Evolutionary conservation across 2,888 invertebrate species (phyloP).

Genomic region (Gerris lacustris): DNA sequence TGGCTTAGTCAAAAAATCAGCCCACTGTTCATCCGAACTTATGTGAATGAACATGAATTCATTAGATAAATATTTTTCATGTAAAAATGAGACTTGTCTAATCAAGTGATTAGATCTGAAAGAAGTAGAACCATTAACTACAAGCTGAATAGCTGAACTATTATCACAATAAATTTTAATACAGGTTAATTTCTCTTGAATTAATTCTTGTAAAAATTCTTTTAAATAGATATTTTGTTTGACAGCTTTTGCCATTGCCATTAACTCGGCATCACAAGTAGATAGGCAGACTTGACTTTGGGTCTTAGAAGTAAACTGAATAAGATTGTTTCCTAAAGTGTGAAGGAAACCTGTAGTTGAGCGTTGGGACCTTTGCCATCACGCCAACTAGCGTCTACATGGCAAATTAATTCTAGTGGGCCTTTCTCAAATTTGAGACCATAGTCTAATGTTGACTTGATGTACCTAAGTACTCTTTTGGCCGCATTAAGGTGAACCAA

Average conservation of each 20-base stretch:
- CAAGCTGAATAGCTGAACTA: not conserved
- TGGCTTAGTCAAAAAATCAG: not conserved
- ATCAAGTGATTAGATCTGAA: not conserved
- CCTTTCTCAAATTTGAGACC: not conserved
- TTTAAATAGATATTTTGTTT: not conserved
- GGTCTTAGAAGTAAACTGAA: not conserved
- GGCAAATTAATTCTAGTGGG: not conserved
- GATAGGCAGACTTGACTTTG: not conserved
- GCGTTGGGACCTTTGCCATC: not conserved
- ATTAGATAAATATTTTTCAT: not conserved
- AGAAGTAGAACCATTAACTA: not conserved
- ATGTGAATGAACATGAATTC: not conserved
- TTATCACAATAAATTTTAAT: not conserved
- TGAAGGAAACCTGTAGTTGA: not conserved
- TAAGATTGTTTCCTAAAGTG: not conserved
- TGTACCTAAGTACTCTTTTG: not conserved
- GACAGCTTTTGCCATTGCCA: not conserved
- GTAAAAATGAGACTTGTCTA: slow-evolving; percentile 1
- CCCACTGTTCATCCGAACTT: not conserved
- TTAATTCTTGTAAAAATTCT: not conserved
- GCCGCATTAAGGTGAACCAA: not conserved
- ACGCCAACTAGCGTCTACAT: slow-evolving; percentile 1
- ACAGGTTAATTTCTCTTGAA: not conserved
- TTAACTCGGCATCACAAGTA: not conserved
- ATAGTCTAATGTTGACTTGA: not conserved